Base-by-base conservation (phyloP, 2,113 vertebrate species). In the Phrynosoma blainvillii region DNA sequence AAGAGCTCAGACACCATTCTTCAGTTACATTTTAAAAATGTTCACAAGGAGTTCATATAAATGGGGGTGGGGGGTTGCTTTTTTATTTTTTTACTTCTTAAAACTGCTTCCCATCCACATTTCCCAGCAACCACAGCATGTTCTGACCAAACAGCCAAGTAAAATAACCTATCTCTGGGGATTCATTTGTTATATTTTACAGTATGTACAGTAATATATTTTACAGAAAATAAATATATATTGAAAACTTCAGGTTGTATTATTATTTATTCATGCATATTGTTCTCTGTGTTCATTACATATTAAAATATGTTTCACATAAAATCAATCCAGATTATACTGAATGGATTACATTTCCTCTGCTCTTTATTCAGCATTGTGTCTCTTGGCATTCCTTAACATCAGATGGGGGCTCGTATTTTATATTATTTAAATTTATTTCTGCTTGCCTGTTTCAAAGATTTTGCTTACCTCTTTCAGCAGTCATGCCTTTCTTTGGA, bases 251-350 rank as follows among this genome's bases (percentile, higher is more conserved):
- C 40, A 66, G 30, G 79, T 54, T 82, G 36, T 88, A 68, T 75
- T 62, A 78, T 86, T 87, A 87, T 87, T 88, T 88, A 82, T 88
- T 88, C 79, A 87, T 82, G 71, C 71, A 84, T 84, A 88, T 88
- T 88, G 80, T 75, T 83, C 79, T 88, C 56, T 66, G 82, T 73
- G 66, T 88, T 88, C 74, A 77, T 88, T 83, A 83, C 56, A 30
- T 88, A 88, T 88, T 88, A 88, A 88, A 88, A 88, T 88, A 68
- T 76, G 59, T 88, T 88, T 77, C 86, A 83, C 80, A 83, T 87
- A 88, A 82, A 88, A 79, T 84, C 62, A 77, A 32, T 89, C 59
- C 84, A 82, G 84, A 76, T 82, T 89, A 84, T 76, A 89, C 40
- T 75, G 59, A 52, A 81, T 23, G 78, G 77, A 89, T 71, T 79